phyloP scores from a whole-genome alignment of 2,113 vertebrate genomes.

The Holacanthus passer region DNA sequence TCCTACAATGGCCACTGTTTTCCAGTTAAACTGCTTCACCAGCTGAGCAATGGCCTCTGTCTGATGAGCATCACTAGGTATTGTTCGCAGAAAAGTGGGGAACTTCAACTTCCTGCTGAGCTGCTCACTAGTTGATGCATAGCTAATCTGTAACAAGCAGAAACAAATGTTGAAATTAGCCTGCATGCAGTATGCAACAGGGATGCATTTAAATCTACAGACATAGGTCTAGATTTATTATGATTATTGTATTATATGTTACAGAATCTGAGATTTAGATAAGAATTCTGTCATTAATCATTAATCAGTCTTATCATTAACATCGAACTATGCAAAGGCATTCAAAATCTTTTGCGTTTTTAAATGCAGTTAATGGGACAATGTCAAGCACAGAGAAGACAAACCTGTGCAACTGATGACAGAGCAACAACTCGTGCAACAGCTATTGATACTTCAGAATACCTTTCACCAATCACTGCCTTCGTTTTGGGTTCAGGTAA shows the following conservation, averaged over 20 bases:
- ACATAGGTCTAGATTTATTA: neutral
- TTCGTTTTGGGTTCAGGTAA: conserved; percentile 49
- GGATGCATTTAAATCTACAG: neutral
- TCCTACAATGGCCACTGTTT: conserved; percentile 69
- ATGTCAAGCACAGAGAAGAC: conserved; percentile 1
- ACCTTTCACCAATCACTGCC: conserved; percentile 69
- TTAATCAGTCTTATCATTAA: neutral
- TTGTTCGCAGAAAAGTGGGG: conserved; percentile 76
- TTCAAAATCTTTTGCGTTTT: neutral
- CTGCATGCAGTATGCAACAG: neutral
- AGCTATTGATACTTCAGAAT: conserved; percentile 67
- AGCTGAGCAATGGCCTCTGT: conserved; percentile 66
- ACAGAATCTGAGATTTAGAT: neutral
- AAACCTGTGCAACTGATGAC: conserved; percentile 74
- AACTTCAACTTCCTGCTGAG: conserved; percentile 78
- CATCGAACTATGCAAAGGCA: neutral
- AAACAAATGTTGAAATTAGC: neutral
- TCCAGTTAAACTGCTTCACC: conserved; percentile 62
- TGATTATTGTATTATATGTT: neutral
- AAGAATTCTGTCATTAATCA: neutral
- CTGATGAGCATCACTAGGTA: conserved; percentile 69
- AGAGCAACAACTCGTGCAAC: conserved; percentile 72
- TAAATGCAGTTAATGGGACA: neutral
- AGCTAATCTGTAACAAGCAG: conserved; percentile 69
- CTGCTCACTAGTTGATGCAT: conserved; percentile 63